phyloP scores from a whole-genome alignment of 2,888 invertebrate genomes.

The Mythimna loreyi region DNA sequence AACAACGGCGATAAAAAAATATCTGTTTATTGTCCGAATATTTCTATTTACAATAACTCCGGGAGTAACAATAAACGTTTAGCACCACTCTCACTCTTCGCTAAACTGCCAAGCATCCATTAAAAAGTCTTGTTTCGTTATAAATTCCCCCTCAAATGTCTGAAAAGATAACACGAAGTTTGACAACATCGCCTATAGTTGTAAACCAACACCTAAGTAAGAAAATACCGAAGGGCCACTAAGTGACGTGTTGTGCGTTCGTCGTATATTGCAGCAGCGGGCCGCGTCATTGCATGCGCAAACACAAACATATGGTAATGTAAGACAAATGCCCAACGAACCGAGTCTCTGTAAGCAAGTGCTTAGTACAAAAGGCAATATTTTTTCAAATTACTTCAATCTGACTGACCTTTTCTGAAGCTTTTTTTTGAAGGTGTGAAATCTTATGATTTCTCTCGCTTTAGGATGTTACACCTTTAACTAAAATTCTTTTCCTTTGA shows the following conservation, averaged over 20 bases:
- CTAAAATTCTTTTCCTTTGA: too few species aligned
- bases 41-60: background rate
- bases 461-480: too few species aligned
- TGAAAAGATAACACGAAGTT: constrained; percentile 41
- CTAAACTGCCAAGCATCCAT: constrained; percentile 21
- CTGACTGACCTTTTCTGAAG: too few species aligned
- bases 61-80: constrained; percentile 31
- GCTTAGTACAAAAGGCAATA: too few species aligned
- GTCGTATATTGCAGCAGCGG: too few species aligned
- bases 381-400: background rate
- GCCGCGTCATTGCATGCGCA: too few species aligned
- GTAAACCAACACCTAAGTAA: accelerated
- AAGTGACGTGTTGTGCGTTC: too few species aligned
- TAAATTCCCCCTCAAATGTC: constrained; percentile 39
- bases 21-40: background rate
- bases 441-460: too few species aligned
- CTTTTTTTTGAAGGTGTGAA: too few species aligned
- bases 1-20: background rate
- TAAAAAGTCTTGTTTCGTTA: constrained; percentile 43
- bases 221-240: constrained; percentile 4
- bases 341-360: too few species aligned
- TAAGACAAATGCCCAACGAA: too few species aligned
- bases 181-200: constrained; percentile 17
- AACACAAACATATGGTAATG: too few species aligned
- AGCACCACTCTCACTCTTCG: constrained; percentile 25